Conservation (phyloP, 2,113 vertebrate genomes). For the Oncorhynchus tshawytscha region DNA sequence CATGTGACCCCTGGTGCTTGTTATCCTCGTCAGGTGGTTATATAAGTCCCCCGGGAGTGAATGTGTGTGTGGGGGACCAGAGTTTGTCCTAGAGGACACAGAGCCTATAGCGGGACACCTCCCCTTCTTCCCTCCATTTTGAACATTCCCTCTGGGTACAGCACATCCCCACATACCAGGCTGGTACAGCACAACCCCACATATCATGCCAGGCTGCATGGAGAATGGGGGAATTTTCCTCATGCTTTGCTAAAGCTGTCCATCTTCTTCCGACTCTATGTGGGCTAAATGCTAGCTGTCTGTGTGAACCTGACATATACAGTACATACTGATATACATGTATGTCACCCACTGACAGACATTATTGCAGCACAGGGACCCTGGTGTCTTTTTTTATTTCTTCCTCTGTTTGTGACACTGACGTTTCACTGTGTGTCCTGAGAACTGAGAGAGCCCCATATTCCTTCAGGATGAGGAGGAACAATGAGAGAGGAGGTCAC, state of each 20-base stretch:
- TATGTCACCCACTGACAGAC: background rate
- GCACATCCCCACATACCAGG: background rate
- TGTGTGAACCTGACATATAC: background rate
- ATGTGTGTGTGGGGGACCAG: too few species aligned
- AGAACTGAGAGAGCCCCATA: conserved; percentile 7
- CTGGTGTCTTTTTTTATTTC: background rate
- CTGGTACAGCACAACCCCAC: background rate
- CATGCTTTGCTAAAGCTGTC: background rate
- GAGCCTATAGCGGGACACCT: too few species aligned
- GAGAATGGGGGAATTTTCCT: too few species aligned
- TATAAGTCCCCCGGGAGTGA: too few species aligned
- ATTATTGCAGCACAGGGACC: background rate
- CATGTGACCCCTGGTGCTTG: background rate
- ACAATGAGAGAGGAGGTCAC: conserved; percentile 13
- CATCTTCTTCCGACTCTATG: background rate
- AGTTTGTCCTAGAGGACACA: too few species aligned
- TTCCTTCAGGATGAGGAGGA: conserved; percentile 21
- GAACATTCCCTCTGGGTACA: conserved; percentile 13
- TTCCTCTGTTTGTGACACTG: conserved; percentile 25
- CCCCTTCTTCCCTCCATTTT: background rate
- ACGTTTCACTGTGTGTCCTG: background rate
- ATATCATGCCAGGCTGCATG: too few species aligned
- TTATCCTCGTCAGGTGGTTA: background rate
- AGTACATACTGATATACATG: background rate
- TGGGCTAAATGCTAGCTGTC: background rate